Evolutionary conservation across 2,888 invertebrate genomes (phyloP).

Genomic region (Phytoseiulus persimilis): DNA sequence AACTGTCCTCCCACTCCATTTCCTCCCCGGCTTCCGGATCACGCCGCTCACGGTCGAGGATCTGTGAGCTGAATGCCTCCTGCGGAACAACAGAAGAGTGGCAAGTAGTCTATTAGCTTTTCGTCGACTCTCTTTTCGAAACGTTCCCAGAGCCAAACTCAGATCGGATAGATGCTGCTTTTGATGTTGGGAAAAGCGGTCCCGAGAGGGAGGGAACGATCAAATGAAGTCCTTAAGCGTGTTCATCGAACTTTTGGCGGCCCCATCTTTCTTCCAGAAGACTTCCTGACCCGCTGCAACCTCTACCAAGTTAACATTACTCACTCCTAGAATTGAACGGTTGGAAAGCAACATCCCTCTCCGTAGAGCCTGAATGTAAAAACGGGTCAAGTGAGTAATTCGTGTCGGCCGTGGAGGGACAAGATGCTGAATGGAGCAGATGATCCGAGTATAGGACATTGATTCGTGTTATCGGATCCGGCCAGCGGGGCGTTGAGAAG

Average conservation of each 20-base stretch:
- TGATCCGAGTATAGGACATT: no score
- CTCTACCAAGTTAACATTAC: not conserved
- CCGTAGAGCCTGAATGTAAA: not conserved
- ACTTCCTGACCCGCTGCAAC: not conserved
- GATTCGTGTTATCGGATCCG: no score
- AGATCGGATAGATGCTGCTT: not conserved
- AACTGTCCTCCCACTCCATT: not conserved
- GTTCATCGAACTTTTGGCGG: not conserved
- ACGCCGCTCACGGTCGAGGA: no score
- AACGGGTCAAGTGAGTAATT: not conserved
- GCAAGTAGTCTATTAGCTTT: not conserved
- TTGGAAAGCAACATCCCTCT: not conserved
- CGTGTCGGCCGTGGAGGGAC: no score
- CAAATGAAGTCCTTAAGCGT: not conserved
- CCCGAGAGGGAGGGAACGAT: not conserved
- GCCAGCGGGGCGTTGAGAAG: no score
- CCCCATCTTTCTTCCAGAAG: not conserved
- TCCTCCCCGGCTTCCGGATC: not conserved
- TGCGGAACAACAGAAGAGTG: not conserved
- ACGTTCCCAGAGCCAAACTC: not conserved
- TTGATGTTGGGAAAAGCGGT: not conserved
- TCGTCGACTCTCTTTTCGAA: not conserved
- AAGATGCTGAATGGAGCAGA: no score
- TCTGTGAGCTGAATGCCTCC: not conserved
- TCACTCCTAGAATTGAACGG: not conserved